phyloP scores from a whole-genome alignment of 2,797 vertebrate species.

The Sebastolobus altivelis region DNA sequence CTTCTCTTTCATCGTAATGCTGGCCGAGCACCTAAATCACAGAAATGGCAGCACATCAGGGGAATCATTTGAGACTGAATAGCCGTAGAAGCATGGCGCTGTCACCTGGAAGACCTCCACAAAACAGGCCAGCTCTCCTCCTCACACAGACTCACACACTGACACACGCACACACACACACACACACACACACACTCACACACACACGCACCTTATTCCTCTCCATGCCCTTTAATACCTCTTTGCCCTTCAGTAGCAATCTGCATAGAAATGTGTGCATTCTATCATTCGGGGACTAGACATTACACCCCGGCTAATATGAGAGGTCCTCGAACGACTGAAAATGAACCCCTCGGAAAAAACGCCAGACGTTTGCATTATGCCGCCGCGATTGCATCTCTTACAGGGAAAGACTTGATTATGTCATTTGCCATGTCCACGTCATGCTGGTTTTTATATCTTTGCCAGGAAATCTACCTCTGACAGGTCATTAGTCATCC shows the following conservation, averaged over 20 bases:
- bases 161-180: conserved; percentile 33
- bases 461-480: conserved; percentile 86
- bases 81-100: conserved; percentile 84
- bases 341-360: conserved; percentile 78
- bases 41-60: conserved; percentile 85
- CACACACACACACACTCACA: conserved; percentile 34
- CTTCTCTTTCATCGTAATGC: conserved; percentile 76
- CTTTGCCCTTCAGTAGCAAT: conserved; percentile 84
- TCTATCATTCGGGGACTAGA: conserved; percentile 82
- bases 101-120: conserved; percentile 80
- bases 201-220: conserved; percentile 65
- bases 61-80: conserved; percentile 85
- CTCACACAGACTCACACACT: conserved; percentile 37
- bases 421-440: conserved; percentile 85
- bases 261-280: conserved; percentile 83
- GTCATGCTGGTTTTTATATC: conserved; percentile 86
- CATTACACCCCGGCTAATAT: conserved; percentile 82
- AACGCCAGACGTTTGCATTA: conserved; percentile 83
- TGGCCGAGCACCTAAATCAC: conserved; percentile 83
- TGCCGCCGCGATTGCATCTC: conserved; percentile 79
- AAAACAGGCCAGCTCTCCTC: conserved; percentile 65
- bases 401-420: conserved; percentile 82
- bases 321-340: conserved; percentile 72
- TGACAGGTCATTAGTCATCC: conserved; percentile 85
- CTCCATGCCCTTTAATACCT: conserved; percentile 81